phyloP scores from a whole-genome alignment of 2,888 invertebrate genomes.

The Machimus rusticus region DNA sequence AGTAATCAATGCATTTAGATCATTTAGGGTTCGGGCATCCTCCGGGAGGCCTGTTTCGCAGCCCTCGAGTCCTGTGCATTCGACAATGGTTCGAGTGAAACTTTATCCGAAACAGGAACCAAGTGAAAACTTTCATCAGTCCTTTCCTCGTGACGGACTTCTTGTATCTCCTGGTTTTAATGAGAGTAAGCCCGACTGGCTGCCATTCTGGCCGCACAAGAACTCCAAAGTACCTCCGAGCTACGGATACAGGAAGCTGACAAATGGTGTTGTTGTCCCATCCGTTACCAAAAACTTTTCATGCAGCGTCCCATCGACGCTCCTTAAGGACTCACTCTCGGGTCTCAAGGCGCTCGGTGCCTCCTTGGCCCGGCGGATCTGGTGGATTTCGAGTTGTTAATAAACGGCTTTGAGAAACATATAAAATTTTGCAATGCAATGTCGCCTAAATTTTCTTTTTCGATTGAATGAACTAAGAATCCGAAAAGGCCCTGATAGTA shows the following conservation, averaged over 20 bases:
- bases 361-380: background rate
- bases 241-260: slow-evolving; percentile 48
- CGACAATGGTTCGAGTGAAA: slow-evolving; percentile 9
- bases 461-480: background rate
- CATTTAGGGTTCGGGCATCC: background rate
- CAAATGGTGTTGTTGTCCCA: slow-evolving; percentile 49
- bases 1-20: background rate
- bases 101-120: slow-evolving; percentile 33
- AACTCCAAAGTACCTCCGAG: slow-evolving; percentile 36
- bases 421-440: background rate
- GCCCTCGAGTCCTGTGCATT: background rate
- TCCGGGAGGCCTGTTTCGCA: background rate
- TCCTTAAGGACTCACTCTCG: background rate
- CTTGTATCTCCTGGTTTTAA: slow-evolving; percentile 39
- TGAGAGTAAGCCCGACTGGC: slow-evolving; percentile 27
- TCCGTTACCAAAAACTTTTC: slow-evolving; percentile 48
- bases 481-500: no score
- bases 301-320: slow-evolving; percentile 11
- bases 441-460: background rate
- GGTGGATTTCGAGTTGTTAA: background rate
- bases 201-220: background rate
- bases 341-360: background rate
- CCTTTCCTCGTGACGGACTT: slow-evolving; percentile 32
- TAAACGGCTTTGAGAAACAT: background rate
- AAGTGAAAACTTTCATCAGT: slow-evolving; percentile 26